Evolutionary conservation across 2,888 invertebrate species (phyloP).

Genomic region (Schizotus pectinicornis): DNA sequence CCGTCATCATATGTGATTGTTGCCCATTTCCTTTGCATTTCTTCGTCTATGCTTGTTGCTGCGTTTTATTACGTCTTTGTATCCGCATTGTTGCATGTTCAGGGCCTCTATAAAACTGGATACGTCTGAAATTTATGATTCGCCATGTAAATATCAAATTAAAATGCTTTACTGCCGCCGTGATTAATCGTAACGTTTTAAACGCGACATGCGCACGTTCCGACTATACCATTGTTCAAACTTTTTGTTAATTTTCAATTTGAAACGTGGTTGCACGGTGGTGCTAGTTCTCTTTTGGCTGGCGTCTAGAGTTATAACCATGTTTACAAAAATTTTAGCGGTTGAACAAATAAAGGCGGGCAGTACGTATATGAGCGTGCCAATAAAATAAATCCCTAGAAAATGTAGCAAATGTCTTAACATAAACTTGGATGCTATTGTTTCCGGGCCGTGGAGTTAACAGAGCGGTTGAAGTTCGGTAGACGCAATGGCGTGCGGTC

Average conservation of each 20-base stretch:
- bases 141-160: constrained; percentile 25
- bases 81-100: constrained; percentile 24
- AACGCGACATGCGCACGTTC: neutral
- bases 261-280: neutral
- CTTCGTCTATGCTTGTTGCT: constrained; percentile 32
- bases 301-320: neutral
- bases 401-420: constrained; percentile 56
- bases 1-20: constrained; percentile 32
- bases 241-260: constrained; percentile 2
- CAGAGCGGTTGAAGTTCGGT: constrained; percentile 49
- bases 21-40: constrained; percentile 28
- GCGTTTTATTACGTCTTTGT: constrained; percentile 35
- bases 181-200: constrained; percentile 14
- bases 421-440: constrained; percentile 55
- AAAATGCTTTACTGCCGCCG: constrained; percentile 16
- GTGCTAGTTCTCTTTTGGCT: neutral
- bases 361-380: constrained; percentile 41
- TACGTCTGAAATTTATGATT: constrained; percentile 21
- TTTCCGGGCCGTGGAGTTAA: constrained; percentile 47
- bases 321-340: constrained; percentile 2
- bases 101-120: constrained; percentile 26
- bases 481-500: constrained; percentile 57
- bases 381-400: constrained; percentile 54
- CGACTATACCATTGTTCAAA: neutral
- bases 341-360: constrained; percentile 9